Evolutionary conservation across 2,113 vertebrate species (phyloP), one percentile per base, ranked within the genome.

Genomic region (Aramus guarauna): DNA sequence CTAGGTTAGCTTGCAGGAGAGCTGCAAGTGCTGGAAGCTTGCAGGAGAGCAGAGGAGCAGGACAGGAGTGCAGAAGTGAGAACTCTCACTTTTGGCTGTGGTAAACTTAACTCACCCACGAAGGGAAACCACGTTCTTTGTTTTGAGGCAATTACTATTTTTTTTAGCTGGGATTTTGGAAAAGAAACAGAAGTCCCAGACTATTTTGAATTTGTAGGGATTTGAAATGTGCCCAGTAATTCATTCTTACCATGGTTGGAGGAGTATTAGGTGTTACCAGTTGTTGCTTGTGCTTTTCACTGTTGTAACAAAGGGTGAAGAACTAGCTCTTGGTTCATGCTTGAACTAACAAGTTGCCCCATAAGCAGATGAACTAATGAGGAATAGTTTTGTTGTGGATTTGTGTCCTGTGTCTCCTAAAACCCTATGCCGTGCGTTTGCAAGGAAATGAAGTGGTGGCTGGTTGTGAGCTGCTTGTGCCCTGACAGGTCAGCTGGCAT

Each of bases 81-180:
- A 75, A 1, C 60, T 71, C 21, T 26, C 5, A 9, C 22, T 73
- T 77, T 4, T 27, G 45, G 11, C 67, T 75, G 20, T 75, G 26
- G 12, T 14, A 23, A 55, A 16, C 41, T 78, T 45, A 21, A n/a
- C 37, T 91, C 0, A 0, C 14, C 30, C 36, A 11, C 1, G 1
- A 58, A 88, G 13, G 41, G n/a, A 72, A 81, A 14, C 15, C 8
- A 15, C 2, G 0, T 26, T 71, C 20, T 88, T 85, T 71, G 21
- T 43, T 92, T 55, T 2, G 9, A 84, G 81, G 13, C 39, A 74
- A 5, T 76, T 60, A 1, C 2, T 41, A 1, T 39, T 37, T 53
- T 86, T 86, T 87, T 43, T 3, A 75, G 15, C 18, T 16, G 18
- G 8, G 11, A 41, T 73, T 92, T 91, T 74, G 36, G 43, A 53